Percentiles rank a stretch among this genome's conserved stretches.
Evolutionary conservation across 2,797 vertebrate genomes (phyloP).

Genomic region (Gambusia yucatana): DNA sequence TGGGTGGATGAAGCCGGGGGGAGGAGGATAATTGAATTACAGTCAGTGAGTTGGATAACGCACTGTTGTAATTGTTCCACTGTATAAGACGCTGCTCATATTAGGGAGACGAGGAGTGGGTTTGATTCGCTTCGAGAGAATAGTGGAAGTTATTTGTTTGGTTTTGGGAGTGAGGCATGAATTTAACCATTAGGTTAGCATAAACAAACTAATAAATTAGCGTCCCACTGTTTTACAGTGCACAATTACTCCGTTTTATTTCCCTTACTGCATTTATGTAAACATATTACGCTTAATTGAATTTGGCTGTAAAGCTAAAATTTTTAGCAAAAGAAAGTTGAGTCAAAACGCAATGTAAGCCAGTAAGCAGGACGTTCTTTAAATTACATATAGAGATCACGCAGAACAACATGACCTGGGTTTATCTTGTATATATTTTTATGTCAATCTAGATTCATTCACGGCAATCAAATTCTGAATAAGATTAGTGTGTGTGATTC

Average conservation of each 20-base stretch:
- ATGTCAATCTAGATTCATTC: conserved; percentile 39
- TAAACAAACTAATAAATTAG: conserved; percentile 10
- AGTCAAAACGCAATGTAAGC: conserved; percentile 17
- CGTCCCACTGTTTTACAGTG: background rate
- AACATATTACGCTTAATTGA: conserved; percentile 5
- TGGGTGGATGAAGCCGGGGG: conserved; percentile 73
- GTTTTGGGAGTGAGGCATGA: conserved; percentile 60
- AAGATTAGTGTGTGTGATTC: conserved; percentile 44
- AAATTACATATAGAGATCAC: conserved; percentile 31
- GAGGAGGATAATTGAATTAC: conserved; percentile 82
- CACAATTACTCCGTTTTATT: conserved; percentile 8
- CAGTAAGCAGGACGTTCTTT: conserved; percentile 18
- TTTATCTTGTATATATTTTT: conserved; percentile 50
- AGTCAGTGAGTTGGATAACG: conserved; percentile 78
- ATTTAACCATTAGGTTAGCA: conserved; percentile 58
- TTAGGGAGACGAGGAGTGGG: conserved; percentile 66
- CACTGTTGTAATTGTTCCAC: conserved; percentile 80
- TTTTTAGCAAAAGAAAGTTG: conserved; percentile 12
- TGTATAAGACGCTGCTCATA: conserved; percentile 68
- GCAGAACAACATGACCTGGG: conserved; percentile 20
- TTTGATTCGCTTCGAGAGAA: conserved; percentile 65
- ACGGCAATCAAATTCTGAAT: conserved; percentile 37
- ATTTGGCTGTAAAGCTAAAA: background rate
- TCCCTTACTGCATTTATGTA: conserved; percentile 10
- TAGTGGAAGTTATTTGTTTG: conserved; percentile 65